Percentiles rank a stretch among this genome's conserved stretches.
phyloP scores from a whole-genome alignment of 2,113 vertebrate genomes.

The Triplophysa rosa region DNA sequence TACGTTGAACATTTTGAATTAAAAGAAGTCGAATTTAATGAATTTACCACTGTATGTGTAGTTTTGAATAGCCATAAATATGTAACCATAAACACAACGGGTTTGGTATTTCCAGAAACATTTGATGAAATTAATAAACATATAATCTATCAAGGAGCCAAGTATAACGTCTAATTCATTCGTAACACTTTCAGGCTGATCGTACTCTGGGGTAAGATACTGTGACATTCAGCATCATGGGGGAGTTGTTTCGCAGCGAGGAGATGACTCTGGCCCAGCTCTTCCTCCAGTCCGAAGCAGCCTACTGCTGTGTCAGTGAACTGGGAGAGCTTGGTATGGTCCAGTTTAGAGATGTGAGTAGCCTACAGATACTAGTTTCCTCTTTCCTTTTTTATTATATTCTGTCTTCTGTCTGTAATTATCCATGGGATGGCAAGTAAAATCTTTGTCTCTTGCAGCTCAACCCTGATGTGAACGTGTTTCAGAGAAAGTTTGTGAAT shows the following conservation, averaged over 20 bases:
- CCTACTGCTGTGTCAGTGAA: slow-evolving; percentile 97
- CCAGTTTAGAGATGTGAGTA: slow-evolving; percentile 96
- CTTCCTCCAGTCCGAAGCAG: slow-evolving; percentile 95
- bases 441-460: slow-evolving; percentile 72
- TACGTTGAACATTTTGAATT: too few relatives aligned
- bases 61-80: too few relatives aligned
- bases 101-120: too few relatives aligned
- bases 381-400: too few relatives aligned
- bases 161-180: neutral
- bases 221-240: slow-evolving; percentile 76
- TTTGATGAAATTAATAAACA: too few relatives aligned
- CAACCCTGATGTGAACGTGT: slow-evolving; percentile 97
- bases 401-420: too few relatives aligned
- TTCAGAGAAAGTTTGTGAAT: slow-evolving; percentile 98
- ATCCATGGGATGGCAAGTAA: too few relatives aligned
- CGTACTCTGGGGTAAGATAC: neutral
- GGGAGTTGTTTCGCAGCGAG: slow-evolving; percentile 95
- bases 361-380: neutral
- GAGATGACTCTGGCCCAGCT: slow-evolving; percentile 99
- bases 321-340: slow-evolving; percentile 97
- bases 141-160: too few relatives aligned
- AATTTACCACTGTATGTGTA: too few relatives aligned
- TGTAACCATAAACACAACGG: too few relatives aligned
- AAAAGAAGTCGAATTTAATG: too few relatives aligned
- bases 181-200: neutral